Evolutionary conservation across 23 tunicate genomes (phyloP), one percentile per base, ranked within the genome.

Genomic region (Trididemnum miniatum): DNA sequence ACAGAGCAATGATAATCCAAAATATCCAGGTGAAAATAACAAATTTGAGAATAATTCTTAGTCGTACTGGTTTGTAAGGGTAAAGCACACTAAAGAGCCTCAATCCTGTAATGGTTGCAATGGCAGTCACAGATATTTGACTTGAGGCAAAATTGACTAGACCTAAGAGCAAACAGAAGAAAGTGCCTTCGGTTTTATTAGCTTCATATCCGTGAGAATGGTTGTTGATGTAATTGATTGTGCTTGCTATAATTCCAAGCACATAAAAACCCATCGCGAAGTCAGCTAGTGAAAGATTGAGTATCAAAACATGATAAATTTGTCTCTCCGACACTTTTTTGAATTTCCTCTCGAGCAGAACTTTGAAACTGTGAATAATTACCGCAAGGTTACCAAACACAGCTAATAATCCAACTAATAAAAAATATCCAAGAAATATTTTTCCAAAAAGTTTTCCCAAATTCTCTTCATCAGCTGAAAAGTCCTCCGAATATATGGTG

Each of bases 111-210:
- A 77, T 77, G 9, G 51, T 77, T 1, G 38, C 66, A 30, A 77
- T 52, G 31, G 82, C 67, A 27, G 82, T 77, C 2, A 77, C 82
- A 5, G 82, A 77, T 5, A 77, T 77, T 25, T 77, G 82, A 30
- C 82, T 77, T 4, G 82, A 26, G 12, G 67, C 39, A 77, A 77
- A 77, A 52, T 77, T 77, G 27, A 77, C 28, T 12, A 77, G 4
- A 2, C 82, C 82, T 20, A 77, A 18, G 27, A 36, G 22, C 38
- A 31, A 1, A 35, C 82, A 77, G 5, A 77, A 15, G 36, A 37
- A 20, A 20, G 30, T 73, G 3, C 75, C 75, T 67, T 9, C 59
- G 5, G 59, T 73, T 39, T 39, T 73, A 1, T 26, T 20, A 1
- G 59, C 2, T 39, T 39, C 30, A 39, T 38, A 5, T 9, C 59